Evolutionary conservation across 2,888 invertebrate genomes (phyloP).

Genomic region (Ischnura elegans): DNA sequence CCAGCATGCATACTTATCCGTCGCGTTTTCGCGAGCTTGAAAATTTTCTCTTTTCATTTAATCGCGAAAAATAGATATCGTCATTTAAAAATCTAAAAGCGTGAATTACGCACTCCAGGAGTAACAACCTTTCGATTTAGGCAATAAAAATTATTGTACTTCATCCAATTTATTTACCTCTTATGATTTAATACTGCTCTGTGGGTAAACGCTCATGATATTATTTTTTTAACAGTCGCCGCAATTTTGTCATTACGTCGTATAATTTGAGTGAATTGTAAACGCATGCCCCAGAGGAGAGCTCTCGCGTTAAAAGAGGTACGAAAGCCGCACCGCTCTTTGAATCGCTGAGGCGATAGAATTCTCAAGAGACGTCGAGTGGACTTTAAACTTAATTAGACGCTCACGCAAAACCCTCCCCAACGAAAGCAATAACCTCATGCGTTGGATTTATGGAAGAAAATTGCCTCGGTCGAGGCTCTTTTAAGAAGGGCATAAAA

Average conservation of each 20-base stretch:
- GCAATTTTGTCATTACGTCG: neutral
- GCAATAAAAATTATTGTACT: no score
- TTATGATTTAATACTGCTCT: neutral
- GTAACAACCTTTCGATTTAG: no score
- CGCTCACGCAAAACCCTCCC: neutral
- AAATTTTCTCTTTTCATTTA: no score
- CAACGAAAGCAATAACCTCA: slow-evolving; percentile 14
- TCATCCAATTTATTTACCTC: neutral
- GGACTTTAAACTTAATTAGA: slow-evolving; percentile 27
- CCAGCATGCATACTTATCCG: no score
- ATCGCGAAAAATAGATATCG: no score
- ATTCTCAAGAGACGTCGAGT: neutral
- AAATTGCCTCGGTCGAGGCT: neutral
- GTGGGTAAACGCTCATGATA: neutral
- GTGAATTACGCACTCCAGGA: no score
- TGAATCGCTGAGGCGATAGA: slow-evolving; percentile 8
- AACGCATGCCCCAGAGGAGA: neutral
- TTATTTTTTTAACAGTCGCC: neutral
- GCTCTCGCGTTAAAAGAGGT: neutral
- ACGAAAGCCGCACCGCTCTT: neutral
- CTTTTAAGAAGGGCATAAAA: neutral
- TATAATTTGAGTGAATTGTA: neutral
- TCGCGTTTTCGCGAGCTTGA: no score
- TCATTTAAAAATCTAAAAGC: no score
- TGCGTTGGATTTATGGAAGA: neutral